Base-by-base conservation (phyloP, 2,113 vertebrate genomes). In the Pelecanoides urinatrix region DNA sequence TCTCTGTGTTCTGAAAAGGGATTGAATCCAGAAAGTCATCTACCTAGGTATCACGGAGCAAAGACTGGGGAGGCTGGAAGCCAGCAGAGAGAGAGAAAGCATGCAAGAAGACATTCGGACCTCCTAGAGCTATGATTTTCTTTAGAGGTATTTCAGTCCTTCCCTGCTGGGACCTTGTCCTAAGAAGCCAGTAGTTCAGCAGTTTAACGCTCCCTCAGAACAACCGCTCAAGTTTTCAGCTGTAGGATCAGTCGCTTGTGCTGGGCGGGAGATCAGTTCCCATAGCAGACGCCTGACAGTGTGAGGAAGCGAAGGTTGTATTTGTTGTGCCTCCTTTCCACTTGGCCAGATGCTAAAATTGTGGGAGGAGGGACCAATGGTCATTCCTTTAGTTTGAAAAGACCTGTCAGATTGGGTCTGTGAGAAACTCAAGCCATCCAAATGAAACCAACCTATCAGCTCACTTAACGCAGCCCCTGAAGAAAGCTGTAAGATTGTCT, bases 131-230 rank as follows among this genome's bases (percentile, higher is more conserved):
- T 94, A 36, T 38, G 59, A 82, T 84, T 88, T 90, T 80, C 94
- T 96, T 94, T 59, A 94, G 73, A 93, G 76, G 47, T 71, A 94
- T 92, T 95, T 95, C 65, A 86, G 87, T 83, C 68, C 49, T 96
- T 93, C 68, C 95, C 94, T 91, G 88, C 93, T 95, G 95, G 91
- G 70, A 79, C 87, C 91, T 91, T 94, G 94, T 94, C 96, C 95
- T 96, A 85, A 94, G 94, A 84, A 92, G 77, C 4, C 75, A 70
- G 44, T 40, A 56, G 65, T 90, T 88, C 36, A 73, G 81, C 47
- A 79, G 82, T 83, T 53, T 72, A 87, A 85, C 50, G 62, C 7
- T 42, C 27, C n/a, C 56, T 81, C 83, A 68, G 90, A 92, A 91
- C 40, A 90, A 56, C 42, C 38, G 59, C 22, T 96, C 25, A 50